A percentile compares a stretch with the other conserved stretches of the same genome.
Evolutionary conservation across 2,888 invertebrate genomes (phyloP).

Genomic region (Cheilosia urbana): DNA sequence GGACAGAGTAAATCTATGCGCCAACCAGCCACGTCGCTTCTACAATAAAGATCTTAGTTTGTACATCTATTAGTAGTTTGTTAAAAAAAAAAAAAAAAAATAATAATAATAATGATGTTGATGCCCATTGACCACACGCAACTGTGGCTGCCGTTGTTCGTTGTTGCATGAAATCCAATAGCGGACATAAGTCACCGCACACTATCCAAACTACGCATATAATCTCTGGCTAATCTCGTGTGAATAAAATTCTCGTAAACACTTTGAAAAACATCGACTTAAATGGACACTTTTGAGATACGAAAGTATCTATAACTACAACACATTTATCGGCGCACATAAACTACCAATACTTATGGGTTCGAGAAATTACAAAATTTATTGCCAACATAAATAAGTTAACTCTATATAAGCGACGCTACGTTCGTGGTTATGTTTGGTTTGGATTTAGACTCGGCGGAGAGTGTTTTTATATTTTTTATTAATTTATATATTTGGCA

Average conservation of each 20-base stretch:
- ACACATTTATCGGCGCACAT: constrained; percentile 46
- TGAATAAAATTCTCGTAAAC: constrained; percentile 64
- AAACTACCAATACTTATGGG: constrained; percentile 41
- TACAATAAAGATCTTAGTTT: constrained; percentile 46
- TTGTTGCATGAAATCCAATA: constrained; percentile 13
- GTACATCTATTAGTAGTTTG: constrained; percentile 63
- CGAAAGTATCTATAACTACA: constrained; percentile 44
- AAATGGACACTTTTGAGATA: constrained; percentile 59
- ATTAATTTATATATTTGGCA: not conserved
- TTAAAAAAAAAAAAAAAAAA: not conserved
- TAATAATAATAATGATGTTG: not conserved
- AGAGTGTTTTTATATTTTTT: not conserved
- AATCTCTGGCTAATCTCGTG: constrained; percentile 30
- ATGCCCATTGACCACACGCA: constrained; percentile 44
- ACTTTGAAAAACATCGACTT: constrained; percentile 60
- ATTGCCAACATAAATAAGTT: constrained; percentile 50
- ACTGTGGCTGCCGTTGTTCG: constrained; percentile 4
- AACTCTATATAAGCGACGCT: constrained; percentile 13
- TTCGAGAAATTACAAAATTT: constrained; percentile 51
- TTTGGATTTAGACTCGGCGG: not conserved
- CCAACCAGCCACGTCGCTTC: not conserved
- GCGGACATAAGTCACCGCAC: constrained; percentile 11
- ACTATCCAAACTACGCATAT: not conserved
- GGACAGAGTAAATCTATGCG: not conserved
- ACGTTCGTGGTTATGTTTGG: not conserved